Conservation (phyloP, 2,888 invertebrate genomes). For the Drosophila neotestacea region DNA sequence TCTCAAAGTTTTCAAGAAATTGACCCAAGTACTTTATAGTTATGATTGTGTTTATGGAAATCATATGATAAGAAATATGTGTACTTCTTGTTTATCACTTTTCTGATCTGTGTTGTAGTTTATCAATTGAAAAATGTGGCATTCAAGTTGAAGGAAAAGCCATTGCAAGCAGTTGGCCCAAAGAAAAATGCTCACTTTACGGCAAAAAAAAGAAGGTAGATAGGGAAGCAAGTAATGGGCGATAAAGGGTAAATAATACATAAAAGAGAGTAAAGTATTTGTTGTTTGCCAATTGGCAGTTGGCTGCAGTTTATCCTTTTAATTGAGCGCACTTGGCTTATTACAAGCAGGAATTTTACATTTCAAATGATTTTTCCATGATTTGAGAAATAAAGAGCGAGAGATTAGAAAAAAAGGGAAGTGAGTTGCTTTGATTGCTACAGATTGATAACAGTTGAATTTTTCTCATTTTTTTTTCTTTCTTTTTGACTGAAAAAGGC, state of each 20-base stretch:
- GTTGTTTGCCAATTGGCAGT: conserved; percentile 7
- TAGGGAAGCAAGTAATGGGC: not conserved
- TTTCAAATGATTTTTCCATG: conserved; percentile 51
- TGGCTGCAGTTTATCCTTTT: conserved; percentile 21
- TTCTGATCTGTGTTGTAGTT: conserved; percentile 2
- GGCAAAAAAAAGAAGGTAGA: not conserved
- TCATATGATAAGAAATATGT: no score
- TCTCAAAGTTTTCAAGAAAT: no score
- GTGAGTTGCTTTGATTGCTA: conserved; percentile 46
- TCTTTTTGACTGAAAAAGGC: conserved; percentile 21
- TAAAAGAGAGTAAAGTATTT: not conserved
- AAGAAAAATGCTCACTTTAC: conserved; percentile 12
- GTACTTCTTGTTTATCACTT: not conserved
- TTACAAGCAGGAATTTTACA: conserved; percentile 24
- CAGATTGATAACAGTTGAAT: conserved; percentile 47
- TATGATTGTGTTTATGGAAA: no score
- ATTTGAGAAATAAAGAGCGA: not conserved
- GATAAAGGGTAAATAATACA: not conserved
- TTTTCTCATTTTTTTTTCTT: conserved; percentile 6
- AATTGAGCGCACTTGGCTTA: conserved; percentile 28
- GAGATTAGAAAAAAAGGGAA: not conserved
- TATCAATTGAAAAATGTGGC: conserved; percentile 5
- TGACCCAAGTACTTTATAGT: no score
- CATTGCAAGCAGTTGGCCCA: conserved; percentile 13
- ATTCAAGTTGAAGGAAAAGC: not conserved